Evolutionary conservation across 2,888 invertebrate species (phyloP).

Genomic region (Cerastis rubricosa): DNA sequence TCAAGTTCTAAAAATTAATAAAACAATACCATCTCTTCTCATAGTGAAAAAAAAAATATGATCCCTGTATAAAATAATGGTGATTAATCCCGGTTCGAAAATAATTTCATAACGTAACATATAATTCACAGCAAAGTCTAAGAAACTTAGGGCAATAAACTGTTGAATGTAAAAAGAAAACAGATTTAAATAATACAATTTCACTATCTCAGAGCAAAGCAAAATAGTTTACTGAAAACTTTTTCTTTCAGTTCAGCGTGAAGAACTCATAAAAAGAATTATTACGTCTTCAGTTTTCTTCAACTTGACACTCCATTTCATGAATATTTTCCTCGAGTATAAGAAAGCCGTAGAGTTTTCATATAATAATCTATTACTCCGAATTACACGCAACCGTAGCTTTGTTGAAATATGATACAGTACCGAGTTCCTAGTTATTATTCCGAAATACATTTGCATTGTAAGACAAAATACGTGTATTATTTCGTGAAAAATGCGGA

Average conservation of each 20-base stretch:
- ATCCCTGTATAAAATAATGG: not conserved
- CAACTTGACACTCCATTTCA: conserved; percentile 52
- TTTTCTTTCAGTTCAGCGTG: conserved; percentile 54
- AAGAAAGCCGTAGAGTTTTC: conserved; percentile 29
- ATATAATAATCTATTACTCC: conserved; percentile 43
- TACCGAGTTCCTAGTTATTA: conserved; percentile 31
- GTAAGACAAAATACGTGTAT: conserved; percentile 39
- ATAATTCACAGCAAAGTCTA: conserved; percentile 37
- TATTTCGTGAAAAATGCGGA: conserved; percentile 42
- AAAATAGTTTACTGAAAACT: conserved; percentile 50
- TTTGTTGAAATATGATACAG: conserved; percentile 44
- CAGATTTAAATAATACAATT: conserved; percentile 41
- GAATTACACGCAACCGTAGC: conserved; percentile 35
- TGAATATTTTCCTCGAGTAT: conserved; percentile 42
- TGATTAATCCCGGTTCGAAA: not conserved
- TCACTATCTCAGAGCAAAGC: conserved; percentile 30
- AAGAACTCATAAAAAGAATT: conserved; percentile 52
- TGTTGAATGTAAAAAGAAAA: conserved; percentile 52
- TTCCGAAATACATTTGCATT: conserved; percentile 45
- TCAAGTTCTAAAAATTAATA: not conserved
- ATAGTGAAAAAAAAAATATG: not conserved
- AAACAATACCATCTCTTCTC: not conserved
- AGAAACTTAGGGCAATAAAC: conserved; percentile 51
- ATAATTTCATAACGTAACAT: conserved; percentile 26
- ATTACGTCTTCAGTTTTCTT: conserved; percentile 44